Conservation (phyloP, 1,140 invertebrate genomes). For the Apis cerana region DNA sequence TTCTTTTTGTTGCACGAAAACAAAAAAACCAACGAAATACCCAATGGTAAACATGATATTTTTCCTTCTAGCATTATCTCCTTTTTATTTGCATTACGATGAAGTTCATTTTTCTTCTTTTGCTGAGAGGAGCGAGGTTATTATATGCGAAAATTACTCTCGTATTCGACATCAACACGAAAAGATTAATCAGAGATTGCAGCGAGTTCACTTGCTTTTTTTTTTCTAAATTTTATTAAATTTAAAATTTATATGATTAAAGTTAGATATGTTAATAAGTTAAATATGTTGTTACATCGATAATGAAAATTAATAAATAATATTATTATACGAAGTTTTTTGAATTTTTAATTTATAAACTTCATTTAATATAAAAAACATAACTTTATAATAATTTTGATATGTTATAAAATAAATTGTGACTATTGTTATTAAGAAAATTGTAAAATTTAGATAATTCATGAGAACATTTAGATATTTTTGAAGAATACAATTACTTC, state of each 20-base stretch:
- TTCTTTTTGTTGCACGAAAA: no score
- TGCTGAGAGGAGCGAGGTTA: neutral
- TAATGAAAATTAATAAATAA: neutral
- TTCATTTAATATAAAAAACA: no score
- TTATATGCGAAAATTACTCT: constrained; percentile 4
- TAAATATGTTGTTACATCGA: no score
- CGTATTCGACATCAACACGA: neutral
- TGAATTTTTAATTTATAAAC: no score
- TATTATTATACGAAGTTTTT: neutral
- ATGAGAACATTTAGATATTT: no score
- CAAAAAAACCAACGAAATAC: neutral
- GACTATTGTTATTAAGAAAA: no score
- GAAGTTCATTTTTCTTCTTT: neutral
- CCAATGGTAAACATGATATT: neutral
- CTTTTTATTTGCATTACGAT: neutral
- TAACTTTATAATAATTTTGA: neutral
- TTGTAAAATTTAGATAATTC: no score
- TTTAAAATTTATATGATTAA: neutral
- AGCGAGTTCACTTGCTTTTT: neutral
- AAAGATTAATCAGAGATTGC: constrained; percentile 10
- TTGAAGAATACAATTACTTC: neutral
- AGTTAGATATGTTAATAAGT: no score
- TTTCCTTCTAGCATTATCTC: neutral
- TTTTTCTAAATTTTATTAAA: neutral
- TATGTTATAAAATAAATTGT: no score